Percentiles rank a stretch among this genome's conserved stretches.
phyloP scores from a whole-genome alignment of 2,113 vertebrate species.

The Strix uralensis region DNA sequence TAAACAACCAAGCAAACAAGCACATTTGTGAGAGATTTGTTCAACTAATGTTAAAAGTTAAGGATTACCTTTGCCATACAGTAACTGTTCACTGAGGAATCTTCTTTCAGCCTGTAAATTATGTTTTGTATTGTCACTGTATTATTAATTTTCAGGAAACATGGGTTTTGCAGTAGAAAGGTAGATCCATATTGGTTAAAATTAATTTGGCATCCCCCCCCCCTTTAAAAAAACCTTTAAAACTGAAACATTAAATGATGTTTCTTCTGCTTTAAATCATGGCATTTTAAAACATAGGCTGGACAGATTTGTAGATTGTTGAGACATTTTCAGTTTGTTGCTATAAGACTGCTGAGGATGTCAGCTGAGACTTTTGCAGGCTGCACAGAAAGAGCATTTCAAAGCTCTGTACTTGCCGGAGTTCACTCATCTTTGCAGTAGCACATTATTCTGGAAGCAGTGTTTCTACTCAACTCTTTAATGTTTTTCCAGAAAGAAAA shows the following conservation, averaged over 20 bases:
- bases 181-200: neutral
- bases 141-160: neutral
- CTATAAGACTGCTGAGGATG: neutral
- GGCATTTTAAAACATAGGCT: neutral
- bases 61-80: neutral
- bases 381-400: neutral
- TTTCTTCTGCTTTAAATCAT: neutral
- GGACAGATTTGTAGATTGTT: neutral
- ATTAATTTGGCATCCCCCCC: neutral
- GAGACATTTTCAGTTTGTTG: neutral
- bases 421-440: neutral
- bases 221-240: neutral
- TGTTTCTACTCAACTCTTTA: neutral
- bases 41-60: conserved; percentile 3
- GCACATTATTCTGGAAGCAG: neutral
- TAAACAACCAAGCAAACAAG: neutral
- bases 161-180: neutral
- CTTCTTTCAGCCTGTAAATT: neutral
- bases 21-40: neutral
- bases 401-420: neutral
- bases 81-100: neutral
- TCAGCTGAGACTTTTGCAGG: neutral
- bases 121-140: neutral
- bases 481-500: conserved; percentile 13
- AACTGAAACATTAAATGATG: neutral